Percentiles rank a stretch among this genome's conserved stretches.
These are phyloP conservation scores for Apoderus coryli DNA, from an alignment of 2,888 invertebrate genomes.

Conservation along the genomic window DNA sequence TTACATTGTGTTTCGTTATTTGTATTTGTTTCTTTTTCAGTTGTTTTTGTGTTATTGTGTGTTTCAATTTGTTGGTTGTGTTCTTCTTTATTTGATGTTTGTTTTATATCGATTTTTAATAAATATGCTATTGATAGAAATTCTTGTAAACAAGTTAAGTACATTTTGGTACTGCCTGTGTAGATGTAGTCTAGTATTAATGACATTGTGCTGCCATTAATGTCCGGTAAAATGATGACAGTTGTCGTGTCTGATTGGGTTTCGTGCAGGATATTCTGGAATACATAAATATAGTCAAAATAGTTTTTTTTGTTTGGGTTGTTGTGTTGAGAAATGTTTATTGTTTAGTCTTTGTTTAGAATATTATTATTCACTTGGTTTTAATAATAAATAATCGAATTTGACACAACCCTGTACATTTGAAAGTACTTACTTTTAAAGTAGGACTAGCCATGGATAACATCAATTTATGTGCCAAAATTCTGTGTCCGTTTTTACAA, in stretches of 20 bases:
- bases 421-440: conserved; percentile 42
- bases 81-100: conserved; percentile 8
- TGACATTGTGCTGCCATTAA: conserved; percentile 45
- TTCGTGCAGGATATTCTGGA: conserved; percentile 26
- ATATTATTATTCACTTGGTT: too few species aligned
- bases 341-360: too few species aligned
- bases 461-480: conserved; percentile 51
- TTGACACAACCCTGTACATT: too few species aligned
- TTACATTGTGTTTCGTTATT: background rate
- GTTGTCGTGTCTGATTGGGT: conserved; percentile 40
- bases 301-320: conserved; percentile 1
- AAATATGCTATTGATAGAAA: conserved; percentile 43
- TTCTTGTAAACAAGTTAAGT: conserved; percentile 39
- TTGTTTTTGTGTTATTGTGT: too few species aligned
- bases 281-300: conserved; percentile 5
- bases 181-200: conserved; percentile 53
- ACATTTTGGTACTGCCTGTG: conserved; percentile 47
- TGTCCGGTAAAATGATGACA: conserved; percentile 49
- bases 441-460: conserved; percentile 54
- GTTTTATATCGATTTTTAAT: conserved; percentile 25
- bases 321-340: too few species aligned
- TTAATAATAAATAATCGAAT: too few species aligned
- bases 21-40: too few species aligned
- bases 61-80: conserved; percentile 1
- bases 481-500: conserved; percentile 44